Base-by-base conservation (phyloP, 1,140 invertebrate genomes). In the Zaprionus ghesquierei region DNA sequence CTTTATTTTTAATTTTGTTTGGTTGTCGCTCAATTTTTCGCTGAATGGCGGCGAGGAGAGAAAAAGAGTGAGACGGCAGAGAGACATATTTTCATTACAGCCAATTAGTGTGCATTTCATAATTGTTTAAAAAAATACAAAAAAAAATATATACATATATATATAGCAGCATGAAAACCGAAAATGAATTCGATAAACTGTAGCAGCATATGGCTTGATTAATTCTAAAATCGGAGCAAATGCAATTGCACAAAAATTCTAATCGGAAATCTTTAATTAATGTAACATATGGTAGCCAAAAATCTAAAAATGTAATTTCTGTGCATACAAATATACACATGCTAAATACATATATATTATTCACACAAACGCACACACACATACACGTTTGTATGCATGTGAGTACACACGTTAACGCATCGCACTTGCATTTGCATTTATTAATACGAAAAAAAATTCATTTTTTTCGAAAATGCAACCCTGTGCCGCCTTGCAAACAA, bases 71-170 rank as follows among this genome's bases (percentile, higher is more conserved):
- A 44, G 53, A 51, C 5, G 33, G 51, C 66, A 76, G 61, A 70
- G 65, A 79, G 55, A 69, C 62, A 85, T 68, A 91, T 90, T 90
- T 90, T 86, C 89, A 84, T 90, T 90, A 90, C 74, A 79, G 80
- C 69, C 89, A 90, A 90, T 90, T 90, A 90, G 89, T 89, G 78
- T 90, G 84, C 89, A 90, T 90, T 90, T 90, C 89, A 90, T 90
- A 90, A 90, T 90, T 90, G 84, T 89, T 89, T 77, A 90, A 90
- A 58, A 90, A 90, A 90, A 87, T 71, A 79, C 27, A 55, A 71
- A 71, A 59, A 22, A 41, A 25, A 56, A 44, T n/a, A n/a, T n/a
- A n/a, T n/a, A n/a, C n/a, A n/a, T n/a, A n/a, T n/a, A 55, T 46
- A 46, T 10, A 46, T 46, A 46, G 22, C n/a, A 20, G 5, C 6